A percentile compares a stretch with the other conserved stretches of the same genome.
Evolutionary conservation across 2,113 vertebrate genomes (phyloP).

Genomic region (Pygoscelis antarcticus): DNA sequence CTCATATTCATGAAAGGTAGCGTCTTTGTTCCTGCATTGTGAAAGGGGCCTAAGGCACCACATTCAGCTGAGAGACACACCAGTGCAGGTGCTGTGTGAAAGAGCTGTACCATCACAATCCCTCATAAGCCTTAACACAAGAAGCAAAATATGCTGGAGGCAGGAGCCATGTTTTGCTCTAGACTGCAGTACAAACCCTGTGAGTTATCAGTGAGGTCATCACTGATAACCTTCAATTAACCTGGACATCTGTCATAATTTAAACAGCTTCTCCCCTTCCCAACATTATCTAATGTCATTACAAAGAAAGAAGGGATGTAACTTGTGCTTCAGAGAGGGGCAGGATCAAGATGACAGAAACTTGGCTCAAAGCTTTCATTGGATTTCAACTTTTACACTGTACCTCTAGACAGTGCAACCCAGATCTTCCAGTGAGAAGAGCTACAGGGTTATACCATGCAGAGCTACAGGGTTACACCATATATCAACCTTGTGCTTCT

Average conservation of each 20-base stretch:
- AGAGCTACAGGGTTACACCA: neutral
- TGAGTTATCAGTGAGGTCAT: neutral
- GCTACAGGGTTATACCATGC: neutral
- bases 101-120: neutral
- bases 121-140: neutral
- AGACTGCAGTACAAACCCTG: neutral
- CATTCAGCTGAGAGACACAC: neutral
- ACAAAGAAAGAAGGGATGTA: neutral
- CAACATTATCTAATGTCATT: neutral
- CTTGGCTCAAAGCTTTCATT: neutral
- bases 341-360: neutral
- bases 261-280: neutral
- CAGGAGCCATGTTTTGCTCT: neutral
- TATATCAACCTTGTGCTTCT: rapidly evolving
- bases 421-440: neutral
- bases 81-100: neutral
- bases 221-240: neutral
- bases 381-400: neutral
- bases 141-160: neutral
- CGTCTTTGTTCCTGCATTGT: neutral
- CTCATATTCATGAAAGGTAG: neutral
- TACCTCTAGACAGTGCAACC: neutral
- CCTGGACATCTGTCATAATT: neutral
- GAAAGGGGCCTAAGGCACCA: neutral
- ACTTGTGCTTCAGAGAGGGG: neutral